Evolutionary conservation across 2,113 vertebrate genomes (phyloP).

Genomic region (Corvus cornix): DNA sequence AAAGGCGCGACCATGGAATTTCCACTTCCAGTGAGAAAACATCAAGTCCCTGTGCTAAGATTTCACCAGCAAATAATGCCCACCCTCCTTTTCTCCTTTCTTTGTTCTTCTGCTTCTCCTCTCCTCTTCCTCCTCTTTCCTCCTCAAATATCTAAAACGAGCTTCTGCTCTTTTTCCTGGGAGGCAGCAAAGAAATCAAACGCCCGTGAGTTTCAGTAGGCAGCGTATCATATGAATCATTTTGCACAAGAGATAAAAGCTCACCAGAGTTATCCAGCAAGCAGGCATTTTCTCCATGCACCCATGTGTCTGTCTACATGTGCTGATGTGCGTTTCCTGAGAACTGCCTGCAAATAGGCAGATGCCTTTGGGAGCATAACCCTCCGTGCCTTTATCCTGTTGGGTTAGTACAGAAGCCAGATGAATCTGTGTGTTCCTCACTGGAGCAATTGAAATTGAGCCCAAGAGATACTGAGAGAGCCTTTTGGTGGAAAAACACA

Average conservation of each 20-base stretch:
- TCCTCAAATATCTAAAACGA: not conserved
- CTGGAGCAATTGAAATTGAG: not conserved
- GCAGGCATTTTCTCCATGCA: not conserved
- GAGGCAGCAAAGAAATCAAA: not conserved
- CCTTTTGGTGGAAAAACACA: not conserved
- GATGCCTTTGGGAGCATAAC: not conserved
- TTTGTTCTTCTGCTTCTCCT: not conserved
- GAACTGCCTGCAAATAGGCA: not conserved
- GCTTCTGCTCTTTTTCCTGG: not conserved
- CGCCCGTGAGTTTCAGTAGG: not conserved
- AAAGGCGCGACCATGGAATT: not conserved
- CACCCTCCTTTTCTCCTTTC: not conserved
- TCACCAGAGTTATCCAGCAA: not conserved
- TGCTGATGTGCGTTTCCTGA: not conserved
- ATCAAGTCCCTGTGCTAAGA: not conserved
- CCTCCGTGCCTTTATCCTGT: not conserved
- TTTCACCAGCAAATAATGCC: not conserved
- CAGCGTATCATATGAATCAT: fast-evolving
- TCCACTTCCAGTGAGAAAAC: not conserved
- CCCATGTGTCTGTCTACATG: not conserved
- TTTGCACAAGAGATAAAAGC: not conserved
- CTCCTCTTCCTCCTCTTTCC: not conserved
- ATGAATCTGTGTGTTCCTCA: not conserved
- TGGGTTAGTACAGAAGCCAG: not conserved
- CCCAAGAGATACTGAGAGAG: not conserved